A percentile compares a stretch with the other conserved stretches of the same genome.
Conservation (phyloP, 2,797 vertebrate species). For the Gadopsis marmoratus region DNA sequence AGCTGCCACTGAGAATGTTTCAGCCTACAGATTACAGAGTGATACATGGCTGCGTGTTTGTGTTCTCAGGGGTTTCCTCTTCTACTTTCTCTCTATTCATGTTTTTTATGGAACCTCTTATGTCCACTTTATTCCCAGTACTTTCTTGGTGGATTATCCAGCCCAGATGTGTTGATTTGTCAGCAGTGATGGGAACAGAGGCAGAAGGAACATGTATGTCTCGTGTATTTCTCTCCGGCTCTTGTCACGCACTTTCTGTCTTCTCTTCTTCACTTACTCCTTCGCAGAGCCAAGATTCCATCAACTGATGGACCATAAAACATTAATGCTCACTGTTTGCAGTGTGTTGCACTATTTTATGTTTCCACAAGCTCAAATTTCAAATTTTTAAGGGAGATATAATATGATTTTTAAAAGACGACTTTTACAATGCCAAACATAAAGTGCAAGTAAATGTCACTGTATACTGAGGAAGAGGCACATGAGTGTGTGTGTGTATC, state of each 20-base stretch:
- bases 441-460: neutral
- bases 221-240: constrained; percentile 24
- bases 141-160: constrained; percentile 3
- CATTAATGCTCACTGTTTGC: constrained; percentile 2
- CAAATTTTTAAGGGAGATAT: neutral
- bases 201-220: constrained; percentile 33
- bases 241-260: constrained; percentile 45
- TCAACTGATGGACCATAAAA: constrained; percentile 39
- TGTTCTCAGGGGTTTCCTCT: constrained; percentile 17
- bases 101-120: constrained; percentile 19
- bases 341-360: constrained; percentile 26
- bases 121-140: neutral
- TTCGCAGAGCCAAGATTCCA: constrained; percentile 50
- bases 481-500: neutral
- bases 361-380: constrained; percentile 20
- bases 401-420: neutral
- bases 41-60: constrained; percentile 27
- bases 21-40: neutral
- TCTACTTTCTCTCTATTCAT: neutral
- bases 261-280: constrained; percentile 18
- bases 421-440: neutral
- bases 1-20: neutral
- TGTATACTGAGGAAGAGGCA: neutral
- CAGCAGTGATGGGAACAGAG: constrained; percentile 18
- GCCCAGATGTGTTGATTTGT: constrained; percentile 50